phyloP scores from a whole-genome alignment of 2,113 vertebrate species.

The Neotoma lepida region DNA sequence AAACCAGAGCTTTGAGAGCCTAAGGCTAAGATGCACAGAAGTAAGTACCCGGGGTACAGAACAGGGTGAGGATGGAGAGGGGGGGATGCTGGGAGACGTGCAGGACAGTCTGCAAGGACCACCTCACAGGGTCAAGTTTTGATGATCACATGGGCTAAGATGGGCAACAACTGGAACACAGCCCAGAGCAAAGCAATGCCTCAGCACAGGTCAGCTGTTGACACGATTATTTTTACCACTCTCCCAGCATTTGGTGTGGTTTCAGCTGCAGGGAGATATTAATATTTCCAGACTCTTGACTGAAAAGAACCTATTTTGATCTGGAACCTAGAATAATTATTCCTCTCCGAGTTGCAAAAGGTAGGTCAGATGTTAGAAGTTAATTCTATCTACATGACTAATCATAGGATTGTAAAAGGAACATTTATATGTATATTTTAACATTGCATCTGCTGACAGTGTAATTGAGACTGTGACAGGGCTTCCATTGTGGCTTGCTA shows the following conservation, averaged over 20 bases:
- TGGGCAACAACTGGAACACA: background rate
- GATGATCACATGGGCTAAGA: accelerated
- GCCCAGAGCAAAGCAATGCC: background rate
- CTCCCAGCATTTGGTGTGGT: background rate
- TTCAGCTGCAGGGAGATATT: conserved; percentile 31
- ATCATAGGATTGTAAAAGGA: conserved; percentile 39
- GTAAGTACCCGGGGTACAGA: background rate
- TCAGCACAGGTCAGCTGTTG: background rate
- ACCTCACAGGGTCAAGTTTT: accelerated
- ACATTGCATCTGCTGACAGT: conserved; percentile 46
- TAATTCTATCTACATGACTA: conserved; percentile 22
- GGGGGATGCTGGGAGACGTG: background rate
- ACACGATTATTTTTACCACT: background rate
- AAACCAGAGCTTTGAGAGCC: background rate
- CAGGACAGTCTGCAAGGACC: background rate
- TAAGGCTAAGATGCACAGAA: background rate
- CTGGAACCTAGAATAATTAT: conserved; percentile 37
- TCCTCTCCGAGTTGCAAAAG: conserved; percentile 19
- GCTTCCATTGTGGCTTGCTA: conserved; percentile 52
- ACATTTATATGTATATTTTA: conserved; percentile 53
- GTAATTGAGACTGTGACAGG: conserved; percentile 52
- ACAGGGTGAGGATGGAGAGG: background rate
- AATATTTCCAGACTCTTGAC: conserved; percentile 59
- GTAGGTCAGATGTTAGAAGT: conserved; percentile 17
- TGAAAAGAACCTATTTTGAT: background rate